Base-by-base conservation (phyloP, 2,888 invertebrate genomes). In the Hypomecis atomaria region DNA sequence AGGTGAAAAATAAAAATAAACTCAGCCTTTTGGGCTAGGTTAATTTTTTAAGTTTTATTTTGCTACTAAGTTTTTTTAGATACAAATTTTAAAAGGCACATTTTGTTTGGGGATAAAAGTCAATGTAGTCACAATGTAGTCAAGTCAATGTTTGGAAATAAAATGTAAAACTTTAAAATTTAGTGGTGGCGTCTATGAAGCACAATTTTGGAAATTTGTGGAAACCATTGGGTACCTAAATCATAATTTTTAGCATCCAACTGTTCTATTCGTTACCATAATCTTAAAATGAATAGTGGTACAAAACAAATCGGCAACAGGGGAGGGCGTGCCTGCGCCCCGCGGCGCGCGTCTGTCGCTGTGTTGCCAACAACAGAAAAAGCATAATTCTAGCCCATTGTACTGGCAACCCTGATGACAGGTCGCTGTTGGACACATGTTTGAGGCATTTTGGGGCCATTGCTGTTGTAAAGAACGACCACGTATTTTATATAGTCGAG, bases 401-500 rank as follows among this genome's bases (percentile, higher is more conserved):
- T 90, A 72, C 76, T 87, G 82, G 88, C 87, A 88, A 81, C 91
- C 89, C 90, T 83, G 92, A 91, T 90, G 92, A 92, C 92, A 92
- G 91, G 89, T 92, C 91, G 85, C 89, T 74, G 84, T 88, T 85
- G 86, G 90, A 90, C 92, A 92, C 91, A 92, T 92, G 91, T 92
- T 90, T 86, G 82, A 87, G 86, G 89, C 90, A 90, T 90, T 91
- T 89, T 87, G 78, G 90, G 89, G 87, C 90, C 88, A 92, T 92
- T 92, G 86, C 89, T 88, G 81, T 79, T 79, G 79, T 90, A 50
- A 0, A 13, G 4, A 34, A n/a, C 34, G 3, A 52, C 52, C 52
- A 52, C 23, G 5, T 52, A 10, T 33, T 52, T 7, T 52, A 6
- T 40, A 33, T 0, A 23, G 23, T 52, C 8, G 4, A 40, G 6